These are phyloP conservation scores for Periplaneta americana DNA, from an alignment of 1,140 invertebrate species.

Conservation along the genomic window DNA sequence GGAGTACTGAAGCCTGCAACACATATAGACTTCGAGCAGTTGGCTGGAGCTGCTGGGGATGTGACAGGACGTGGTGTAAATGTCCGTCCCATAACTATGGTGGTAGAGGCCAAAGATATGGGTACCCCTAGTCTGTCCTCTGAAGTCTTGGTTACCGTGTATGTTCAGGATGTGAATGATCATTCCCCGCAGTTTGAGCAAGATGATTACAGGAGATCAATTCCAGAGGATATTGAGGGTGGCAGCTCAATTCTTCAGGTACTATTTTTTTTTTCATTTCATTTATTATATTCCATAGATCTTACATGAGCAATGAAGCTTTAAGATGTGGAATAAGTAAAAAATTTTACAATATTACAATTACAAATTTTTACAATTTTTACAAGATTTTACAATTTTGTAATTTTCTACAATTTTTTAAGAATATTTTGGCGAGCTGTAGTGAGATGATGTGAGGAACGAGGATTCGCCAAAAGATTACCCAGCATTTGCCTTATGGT, in stretches of 20 bases:
- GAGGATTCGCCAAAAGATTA: no score
- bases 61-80: conserved; percentile 35
- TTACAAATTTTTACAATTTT: no score
- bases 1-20: conserved; percentile 63
- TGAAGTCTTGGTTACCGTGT: conserved; percentile 69
- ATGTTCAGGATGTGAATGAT: conserved; percentile 85
- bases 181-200: conserved; percentile 75
- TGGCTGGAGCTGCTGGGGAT: conserved; percentile 44
- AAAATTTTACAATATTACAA: no score
- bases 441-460: no score
- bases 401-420: no score
- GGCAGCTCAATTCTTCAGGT: conserved; percentile 76
- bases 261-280: no score
- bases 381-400: no score
- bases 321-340: no score
- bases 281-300: no score
- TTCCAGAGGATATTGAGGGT: conserved; percentile 75
- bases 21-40: conserved; percentile 73
- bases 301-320: no score
- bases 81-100: conserved; percentile 65
- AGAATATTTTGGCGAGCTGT: no score
- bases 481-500: no score
- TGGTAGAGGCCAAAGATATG: conserved; percentile 71
- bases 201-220: conserved; percentile 62
- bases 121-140: conserved; percentile 70